Evolutionary conservation across 1,140 invertebrate species (phyloP).

Genomic region (Neelides sp.): DNA sequence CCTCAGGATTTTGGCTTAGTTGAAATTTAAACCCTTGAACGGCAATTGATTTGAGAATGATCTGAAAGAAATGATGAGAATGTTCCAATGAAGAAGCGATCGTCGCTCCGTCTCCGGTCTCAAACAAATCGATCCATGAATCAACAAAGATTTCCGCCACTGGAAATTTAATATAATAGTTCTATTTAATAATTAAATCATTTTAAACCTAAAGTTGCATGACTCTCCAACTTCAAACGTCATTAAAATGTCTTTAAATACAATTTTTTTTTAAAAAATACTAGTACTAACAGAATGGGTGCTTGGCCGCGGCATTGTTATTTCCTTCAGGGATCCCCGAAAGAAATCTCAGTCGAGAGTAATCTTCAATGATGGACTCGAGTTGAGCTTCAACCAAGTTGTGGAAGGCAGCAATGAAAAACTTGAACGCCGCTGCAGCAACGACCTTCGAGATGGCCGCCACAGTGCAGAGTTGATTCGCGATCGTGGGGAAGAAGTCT

Average conservation of each 20-base stretch:
- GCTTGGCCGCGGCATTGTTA: background rate
- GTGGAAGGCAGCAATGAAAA: conserved; percentile 28
- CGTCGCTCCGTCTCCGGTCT: conserved; percentile 28
- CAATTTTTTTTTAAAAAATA: no score
- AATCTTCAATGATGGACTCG: conserved; percentile 25
- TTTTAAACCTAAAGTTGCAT: background rate
- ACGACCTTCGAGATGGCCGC: conserved; percentile 22
- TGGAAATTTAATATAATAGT: conserved; percentile 8
- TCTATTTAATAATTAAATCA: background rate
- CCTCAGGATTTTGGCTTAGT: conserved; percentile 19
- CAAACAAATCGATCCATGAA: conserved; percentile 29
- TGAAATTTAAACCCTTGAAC: conserved; percentile 22
- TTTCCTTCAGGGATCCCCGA: conserved; percentile 5
- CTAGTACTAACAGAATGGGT: conserved; percentile 6
- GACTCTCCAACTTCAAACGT: no score
- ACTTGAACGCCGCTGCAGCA: conserved; percentile 22
- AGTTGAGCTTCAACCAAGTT: conserved; percentile 24
- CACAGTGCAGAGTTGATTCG: conserved; percentile 29
- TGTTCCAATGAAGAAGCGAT: conserved; percentile 29
- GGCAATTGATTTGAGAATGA: conserved; percentile 29
- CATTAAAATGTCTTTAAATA: no score
- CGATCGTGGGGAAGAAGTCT: conserved; percentile 31
- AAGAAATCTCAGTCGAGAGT: conserved; percentile 17
- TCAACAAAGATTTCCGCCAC: conserved; percentile 26
- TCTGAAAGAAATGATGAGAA: conserved; percentile 22